A percentile compares a stretch with the other conserved stretches of the same genome.
Conservation (phyloP, 2,113 vertebrate genomes). For the Sebastes schlegelii region DNA sequence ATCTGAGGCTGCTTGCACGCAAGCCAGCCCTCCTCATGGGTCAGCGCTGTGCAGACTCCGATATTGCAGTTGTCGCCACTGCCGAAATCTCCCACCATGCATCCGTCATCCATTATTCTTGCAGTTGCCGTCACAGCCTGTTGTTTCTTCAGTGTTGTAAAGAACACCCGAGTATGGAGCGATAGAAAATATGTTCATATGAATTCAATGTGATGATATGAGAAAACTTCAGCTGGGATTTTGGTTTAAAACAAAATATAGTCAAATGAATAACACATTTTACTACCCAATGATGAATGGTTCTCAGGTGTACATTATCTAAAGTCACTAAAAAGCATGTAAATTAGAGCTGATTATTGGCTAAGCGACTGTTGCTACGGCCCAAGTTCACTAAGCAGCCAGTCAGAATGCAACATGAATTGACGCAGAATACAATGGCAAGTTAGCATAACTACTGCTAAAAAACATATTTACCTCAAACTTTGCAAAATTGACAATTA, state of each 20-base stretch:
- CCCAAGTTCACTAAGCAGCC: background rate
- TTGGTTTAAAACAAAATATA: background rate
- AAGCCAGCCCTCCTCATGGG: slow-evolving; percentile 45
- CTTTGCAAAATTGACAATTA: background rate
- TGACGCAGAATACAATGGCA: background rate
- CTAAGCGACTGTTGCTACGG: background rate
- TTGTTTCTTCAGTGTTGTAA: slow-evolving; percentile 1
- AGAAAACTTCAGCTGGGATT: background rate
- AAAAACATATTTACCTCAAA: background rate
- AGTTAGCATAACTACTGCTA: background rate
- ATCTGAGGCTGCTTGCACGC: slow-evolving; percentile 62
- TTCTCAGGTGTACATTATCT: background rate
- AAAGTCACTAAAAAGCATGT: no score
- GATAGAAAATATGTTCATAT: background rate
- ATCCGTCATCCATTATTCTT: slow-evolving; percentile 35
- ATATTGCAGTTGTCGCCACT: slow-evolving; percentile 34
- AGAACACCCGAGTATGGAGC: background rate
- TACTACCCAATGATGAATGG: background rate
- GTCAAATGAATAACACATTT: background rate
- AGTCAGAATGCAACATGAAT: background rate
- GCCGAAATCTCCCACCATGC: slow-evolving; percentile 35
- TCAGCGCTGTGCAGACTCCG: slow-evolving; percentile 34
- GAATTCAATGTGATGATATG: background rate
- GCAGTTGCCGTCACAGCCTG: background rate
- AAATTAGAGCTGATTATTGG: no score